Percentiles rank a stretch among this genome's conserved stretches.
Evolutionary conservation across 1,140 invertebrate species (phyloP).

Genomic region (Nautilus pompilius): DNA sequence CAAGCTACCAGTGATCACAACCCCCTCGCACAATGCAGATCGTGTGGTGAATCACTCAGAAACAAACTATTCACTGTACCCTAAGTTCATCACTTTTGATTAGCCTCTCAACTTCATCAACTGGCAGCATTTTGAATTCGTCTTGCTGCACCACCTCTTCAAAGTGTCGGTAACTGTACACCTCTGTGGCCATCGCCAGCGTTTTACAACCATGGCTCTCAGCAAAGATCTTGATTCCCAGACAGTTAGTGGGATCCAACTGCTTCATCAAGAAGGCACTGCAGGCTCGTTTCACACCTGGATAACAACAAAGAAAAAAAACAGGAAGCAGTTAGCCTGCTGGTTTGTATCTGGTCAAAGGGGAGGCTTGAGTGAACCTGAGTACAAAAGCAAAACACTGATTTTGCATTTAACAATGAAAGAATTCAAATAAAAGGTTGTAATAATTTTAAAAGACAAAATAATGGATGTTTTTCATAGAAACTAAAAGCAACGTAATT

Average conservation of each 20-base stretch:
- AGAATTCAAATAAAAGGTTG: no score
- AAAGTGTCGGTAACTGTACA: conserved; percentile 42
- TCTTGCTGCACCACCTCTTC: conserved; percentile 46
- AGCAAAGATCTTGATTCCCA: conserved; percentile 56
- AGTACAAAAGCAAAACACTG: no score
- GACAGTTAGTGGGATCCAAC: conserved; percentile 45
- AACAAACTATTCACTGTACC: no score
- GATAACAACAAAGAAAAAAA: not conserved
- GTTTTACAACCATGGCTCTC: conserved; percentile 42
- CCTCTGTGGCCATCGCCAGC: conserved; percentile 36
- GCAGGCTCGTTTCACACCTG: conserved; percentile 55
- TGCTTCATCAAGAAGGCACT: conserved; percentile 49
- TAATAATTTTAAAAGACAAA: no score
- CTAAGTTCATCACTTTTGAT: conserved; percentile 48
- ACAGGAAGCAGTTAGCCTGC: not conserved
- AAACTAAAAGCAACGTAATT: no score
- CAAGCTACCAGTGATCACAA: no score
- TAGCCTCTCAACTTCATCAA: conserved; percentile 43
- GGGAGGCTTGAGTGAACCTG: no score
- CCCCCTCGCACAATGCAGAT: no score
- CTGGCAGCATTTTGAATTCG: conserved; percentile 43
- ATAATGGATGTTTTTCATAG: no score
- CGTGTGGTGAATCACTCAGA: no score
- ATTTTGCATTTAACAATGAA: no score
- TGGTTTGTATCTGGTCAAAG: no score